These are phyloP conservation scores for Marmota monax DNA, from an alignment of 2,113 vertebrate species.

Conservation along the genomic window DNA sequence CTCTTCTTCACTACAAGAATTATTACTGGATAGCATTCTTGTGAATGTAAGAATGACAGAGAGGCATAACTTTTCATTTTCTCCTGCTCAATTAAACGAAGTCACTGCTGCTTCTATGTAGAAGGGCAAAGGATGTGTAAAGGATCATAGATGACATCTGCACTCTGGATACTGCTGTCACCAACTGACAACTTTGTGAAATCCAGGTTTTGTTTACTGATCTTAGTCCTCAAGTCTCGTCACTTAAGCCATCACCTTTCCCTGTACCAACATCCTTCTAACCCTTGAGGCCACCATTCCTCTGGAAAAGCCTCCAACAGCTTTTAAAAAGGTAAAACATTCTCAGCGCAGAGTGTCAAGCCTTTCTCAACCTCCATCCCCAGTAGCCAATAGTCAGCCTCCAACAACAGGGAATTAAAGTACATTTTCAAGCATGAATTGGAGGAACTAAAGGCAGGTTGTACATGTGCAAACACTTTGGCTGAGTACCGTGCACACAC, in stretches of 20 bases:
- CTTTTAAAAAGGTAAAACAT: background rate
- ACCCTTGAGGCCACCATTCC: background rate
- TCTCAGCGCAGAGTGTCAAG: background rate
- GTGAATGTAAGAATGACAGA: background rate
- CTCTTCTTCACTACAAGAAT: background rate
- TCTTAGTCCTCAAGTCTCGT: background rate
- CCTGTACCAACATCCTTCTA: background rate
- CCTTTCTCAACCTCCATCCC: background rate
- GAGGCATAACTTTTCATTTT: background rate
- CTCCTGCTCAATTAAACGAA: background rate
- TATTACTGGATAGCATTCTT: background rate
- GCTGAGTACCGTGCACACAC: too few species aligned
- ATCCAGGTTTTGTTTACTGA: background rate
- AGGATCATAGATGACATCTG: background rate
- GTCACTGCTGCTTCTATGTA: background rate
- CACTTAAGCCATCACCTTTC: background rate
- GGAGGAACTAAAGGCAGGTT: background rate
- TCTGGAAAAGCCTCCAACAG: background rate
- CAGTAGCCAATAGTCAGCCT: background rate
- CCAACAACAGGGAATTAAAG: background rate
- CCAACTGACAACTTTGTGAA: background rate
- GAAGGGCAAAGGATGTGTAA: background rate
- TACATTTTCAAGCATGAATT: rapidly evolving
- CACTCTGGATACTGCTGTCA: background rate
- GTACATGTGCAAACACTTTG: too few species aligned